Evolutionary conservation across 2,797 vertebrate species (phyloP).

Genomic region (Taenioides sp.): DNA sequence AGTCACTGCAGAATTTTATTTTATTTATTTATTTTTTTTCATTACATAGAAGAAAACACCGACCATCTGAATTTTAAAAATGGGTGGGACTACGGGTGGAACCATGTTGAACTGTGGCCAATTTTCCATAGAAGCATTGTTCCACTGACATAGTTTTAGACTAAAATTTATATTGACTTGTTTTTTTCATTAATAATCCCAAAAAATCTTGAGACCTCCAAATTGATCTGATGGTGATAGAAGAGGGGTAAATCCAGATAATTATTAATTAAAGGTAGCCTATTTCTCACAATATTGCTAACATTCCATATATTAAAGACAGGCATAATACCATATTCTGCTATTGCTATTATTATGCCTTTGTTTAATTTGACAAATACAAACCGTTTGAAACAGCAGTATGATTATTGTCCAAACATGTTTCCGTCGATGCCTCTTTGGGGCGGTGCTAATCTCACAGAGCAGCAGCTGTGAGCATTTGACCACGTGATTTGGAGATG

Average conservation of each 20-base stretch:
- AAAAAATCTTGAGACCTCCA: no score
- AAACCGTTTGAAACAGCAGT: neutral
- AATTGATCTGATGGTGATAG: no score
- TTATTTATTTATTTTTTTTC: neutral
- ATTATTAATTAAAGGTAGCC: neutral
- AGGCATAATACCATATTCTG: neutral
- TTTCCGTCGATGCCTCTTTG: constrained; percentile 27
- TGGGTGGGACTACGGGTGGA: neutral
- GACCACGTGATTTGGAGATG: constrained; percentile 81
- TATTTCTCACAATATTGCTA: neutral
- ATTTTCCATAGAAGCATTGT: neutral
- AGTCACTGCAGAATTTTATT: neutral
- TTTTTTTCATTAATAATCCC: neutral
- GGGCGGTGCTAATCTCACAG: constrained; percentile 72
- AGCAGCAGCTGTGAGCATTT: constrained; percentile 80
- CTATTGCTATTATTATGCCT: no score
- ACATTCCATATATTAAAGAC: neutral
- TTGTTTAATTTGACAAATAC: neutral
- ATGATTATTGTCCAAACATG: constrained; percentile 17
- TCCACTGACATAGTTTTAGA: neutral
- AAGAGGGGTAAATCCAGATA: neutral
- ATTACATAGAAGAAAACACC: neutral
- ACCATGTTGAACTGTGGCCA: neutral
- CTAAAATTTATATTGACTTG: neutral
- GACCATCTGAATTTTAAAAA: neutral